A percentile compares a stretch with the other conserved stretches of the same genome.
phyloP scores from a whole-genome alignment of 2,113 vertebrate genomes.

The Tapirus terrestris region DNA sequence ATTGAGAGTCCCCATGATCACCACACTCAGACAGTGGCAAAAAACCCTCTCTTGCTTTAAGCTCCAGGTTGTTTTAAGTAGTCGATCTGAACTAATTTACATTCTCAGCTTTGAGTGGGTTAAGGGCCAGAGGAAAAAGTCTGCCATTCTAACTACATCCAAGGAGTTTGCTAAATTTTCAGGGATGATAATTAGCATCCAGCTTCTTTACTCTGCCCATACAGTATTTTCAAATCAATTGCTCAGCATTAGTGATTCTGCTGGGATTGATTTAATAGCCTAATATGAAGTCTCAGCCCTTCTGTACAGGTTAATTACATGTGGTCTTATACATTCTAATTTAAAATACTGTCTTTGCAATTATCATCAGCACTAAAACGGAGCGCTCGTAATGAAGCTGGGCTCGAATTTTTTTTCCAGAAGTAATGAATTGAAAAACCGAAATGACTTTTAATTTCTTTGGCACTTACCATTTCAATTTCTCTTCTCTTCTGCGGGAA shows the following conservation, averaged over 20 bases:
- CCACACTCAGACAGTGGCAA: neutral
- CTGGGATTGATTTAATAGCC: conserved; percentile 79
- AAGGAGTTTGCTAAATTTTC: conserved; percentile 59
- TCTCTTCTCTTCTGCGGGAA: conserved; percentile 53
- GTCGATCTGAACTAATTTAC: conserved; percentile 53
- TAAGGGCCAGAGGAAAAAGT: conserved; percentile 60
- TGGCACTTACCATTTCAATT: conserved; percentile 67
- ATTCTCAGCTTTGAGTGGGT: conserved; percentile 62
- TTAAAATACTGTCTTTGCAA: conserved; percentile 82
- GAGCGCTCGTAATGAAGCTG: conserved; percentile 68
- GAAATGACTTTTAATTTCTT: conserved; percentile 80
- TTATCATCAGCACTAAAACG: conserved; percentile 81
- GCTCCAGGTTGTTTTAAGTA: neutral
- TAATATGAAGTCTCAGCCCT: conserved; percentile 82
- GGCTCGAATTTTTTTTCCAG: conserved; percentile 70
- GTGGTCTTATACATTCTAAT: conserved; percentile 83
- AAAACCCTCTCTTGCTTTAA: conserved; percentile 31
- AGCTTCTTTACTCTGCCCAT: conserved; percentile 63
- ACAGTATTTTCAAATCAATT: conserved; percentile 79
- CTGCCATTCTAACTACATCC: neutral
- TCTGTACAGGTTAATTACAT: conserved; percentile 83
- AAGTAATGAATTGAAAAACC: conserved; percentile 82
- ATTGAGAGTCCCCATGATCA: neutral
- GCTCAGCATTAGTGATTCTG: conserved; percentile 80
- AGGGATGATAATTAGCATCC: conserved; percentile 64